phyloP scores from a whole-genome alignment of 2,113 vertebrate genomes.

The Semnopithecus entellus region DNA sequence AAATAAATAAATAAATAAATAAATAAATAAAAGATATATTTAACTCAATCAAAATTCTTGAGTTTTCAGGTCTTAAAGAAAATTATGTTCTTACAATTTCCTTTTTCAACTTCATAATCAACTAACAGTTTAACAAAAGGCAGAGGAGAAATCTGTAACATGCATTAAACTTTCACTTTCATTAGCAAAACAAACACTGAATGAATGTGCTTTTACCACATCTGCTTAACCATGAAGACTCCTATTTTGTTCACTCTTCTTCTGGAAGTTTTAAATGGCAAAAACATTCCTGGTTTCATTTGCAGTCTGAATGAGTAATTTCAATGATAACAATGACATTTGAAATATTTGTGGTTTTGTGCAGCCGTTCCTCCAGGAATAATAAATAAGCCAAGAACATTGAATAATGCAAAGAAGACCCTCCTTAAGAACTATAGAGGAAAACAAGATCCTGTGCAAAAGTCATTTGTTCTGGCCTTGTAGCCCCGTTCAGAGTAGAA shows the following conservation, averaged over 20 bases:
- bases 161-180: constrained; percentile 11
- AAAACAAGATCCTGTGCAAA: constrained; percentile 66
- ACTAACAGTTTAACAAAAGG: not conserved
- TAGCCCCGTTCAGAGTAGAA: constrained; percentile 47
- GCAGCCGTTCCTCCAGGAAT: constrained; percentile 65
- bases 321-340: constrained; percentile 50
- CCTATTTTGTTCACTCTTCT: not conserved
- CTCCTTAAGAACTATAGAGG: constrained; percentile 55
- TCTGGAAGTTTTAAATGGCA: constrained; percentile 40
- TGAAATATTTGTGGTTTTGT: constrained; percentile 63
- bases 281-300: constrained; percentile 37
- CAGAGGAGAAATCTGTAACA: not conserved
- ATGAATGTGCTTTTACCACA: constrained; percentile 7
- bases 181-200: constrained; percentile 15
- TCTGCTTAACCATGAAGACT: constrained; percentile 61
- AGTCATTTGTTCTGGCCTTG: constrained; percentile 46
- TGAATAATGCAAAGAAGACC: constrained; percentile 68
- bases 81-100: not conserved
- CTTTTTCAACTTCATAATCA: not conserved
- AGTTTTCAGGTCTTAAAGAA: constrained; percentile 27
- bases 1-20: too few species aligned
- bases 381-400: constrained; percentile 68
- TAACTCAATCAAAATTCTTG: not conserved
- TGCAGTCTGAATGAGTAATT: constrained; percentile 65
- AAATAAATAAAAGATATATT: not conserved